Evolutionary conservation across 2,888 invertebrate genomes (phyloP), one percentile per base, ranked within the genome.

Genomic region (Caenorhabditis sp.): DNA sequence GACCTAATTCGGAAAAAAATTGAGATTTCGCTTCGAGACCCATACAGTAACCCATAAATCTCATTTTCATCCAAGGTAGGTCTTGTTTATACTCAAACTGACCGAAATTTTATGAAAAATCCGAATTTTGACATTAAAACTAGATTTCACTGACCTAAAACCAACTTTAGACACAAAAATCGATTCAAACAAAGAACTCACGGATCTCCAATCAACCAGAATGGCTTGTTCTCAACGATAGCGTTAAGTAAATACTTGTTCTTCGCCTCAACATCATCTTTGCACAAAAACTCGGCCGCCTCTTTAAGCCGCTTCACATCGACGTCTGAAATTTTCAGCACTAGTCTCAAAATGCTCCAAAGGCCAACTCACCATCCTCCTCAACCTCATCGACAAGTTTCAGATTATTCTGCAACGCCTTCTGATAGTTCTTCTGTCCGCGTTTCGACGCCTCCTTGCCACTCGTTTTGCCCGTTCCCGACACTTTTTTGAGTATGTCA

Each of bases 181-280:
- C n/a, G n/a, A n/a, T n/a, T n/a, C n/a, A n/a, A n/a, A n/a, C 17
- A 21, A 52, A 61, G 43, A 49, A 58, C 67, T 58, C 8, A 73
- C 72, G 72, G 65, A 58, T 74, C 74, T 31, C 74, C 74, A 36
- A 63, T 56, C 17, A 67, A 49, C 74, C 74, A 74, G 59, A 74
- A 74, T 1, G 69, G 69, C 57, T 69, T 69, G 20, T 59, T 62
- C 7, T 73, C 73, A 20, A 65, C 73, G 52, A 73, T 66, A 7
- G 73, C 73, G 26, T 73, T 73, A 54, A 69, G 60, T 4, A 52
- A 7, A 59, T 73, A 66, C 49, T 65, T 68, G 21, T 62, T 63
- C 25, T 73, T 73, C 43, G 27, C 62, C 21, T 66, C 65, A 23
- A 63, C 31, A n/a, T 73, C 73, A 12, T 66, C 69, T n/a, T 52